Base-by-base conservation (phyloP, 2,888 invertebrate genomes). In the Chaitophorus viminalis region DNA sequence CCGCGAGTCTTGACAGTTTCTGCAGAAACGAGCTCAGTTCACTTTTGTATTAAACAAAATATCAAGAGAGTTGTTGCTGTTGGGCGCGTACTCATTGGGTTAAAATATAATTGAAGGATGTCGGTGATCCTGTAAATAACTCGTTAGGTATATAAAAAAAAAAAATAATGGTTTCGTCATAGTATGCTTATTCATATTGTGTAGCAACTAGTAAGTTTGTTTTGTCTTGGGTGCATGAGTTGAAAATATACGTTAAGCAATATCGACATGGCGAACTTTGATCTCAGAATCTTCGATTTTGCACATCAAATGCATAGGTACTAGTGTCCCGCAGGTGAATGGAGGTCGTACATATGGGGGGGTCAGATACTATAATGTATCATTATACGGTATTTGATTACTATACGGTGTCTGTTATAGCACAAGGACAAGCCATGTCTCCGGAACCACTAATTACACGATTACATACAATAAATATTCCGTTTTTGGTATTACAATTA, bases 301-400 rank as follows among this genome's bases (percentile, higher is more conserved):
- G 39, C 29, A 39, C 33, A 68, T 78, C 31, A n/a, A 46, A 25
- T 68, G 14, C 18, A 29, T 5, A 18, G 6, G 18, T 31, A 25
- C 3, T 4, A n/a, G 31, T 74, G 36, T 75, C 29, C 74, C 29
- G n/a, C 36, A 11, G 68, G 17, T 14, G 65, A 76, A n/a, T 21
- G 36, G 70, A 86, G 86, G 79, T 79, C 86, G 72, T 54, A 33
- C 33, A n/a, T 52, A 25, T 31, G 65, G 17, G 14, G 52, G 85
- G 70, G 36, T 85, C 83, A 83, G 74, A 21, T 29, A 25, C 65
- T 54, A 31, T 83, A 68, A 76, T 52, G 46, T 76, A 31, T 76
- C 68, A 77, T 87, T 87, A 81, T n/a, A 74, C 65, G 87, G 87
- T 87, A 21, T 81, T 87, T 46, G 81, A 75, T 87, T 74, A 81